Evolutionary conservation across 2,113 vertebrate genomes (phyloP).

Genomic region (Gnathonemus echidnorhynchus): DNA sequence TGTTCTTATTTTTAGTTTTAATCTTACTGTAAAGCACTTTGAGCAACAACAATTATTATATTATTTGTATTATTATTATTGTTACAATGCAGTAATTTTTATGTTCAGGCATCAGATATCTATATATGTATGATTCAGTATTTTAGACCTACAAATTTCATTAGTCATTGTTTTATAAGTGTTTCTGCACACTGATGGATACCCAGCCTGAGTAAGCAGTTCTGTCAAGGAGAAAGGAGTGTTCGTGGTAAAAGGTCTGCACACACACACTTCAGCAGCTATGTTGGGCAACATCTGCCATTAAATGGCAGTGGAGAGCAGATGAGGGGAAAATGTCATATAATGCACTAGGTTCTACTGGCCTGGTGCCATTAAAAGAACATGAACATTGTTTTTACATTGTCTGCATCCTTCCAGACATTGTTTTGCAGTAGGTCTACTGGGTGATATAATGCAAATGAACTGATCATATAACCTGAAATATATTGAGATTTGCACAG

Average conservation of each 20-base stretch:
- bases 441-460: neutral
- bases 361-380: neutral
- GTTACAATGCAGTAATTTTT: neutral
- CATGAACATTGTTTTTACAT: neutral
- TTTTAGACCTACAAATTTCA: neutral
- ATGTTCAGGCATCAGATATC: neutral
- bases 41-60: neutral
- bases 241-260: neutral
- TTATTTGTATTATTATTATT: neutral
- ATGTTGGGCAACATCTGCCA: neutral
- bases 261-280: neutral
- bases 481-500: neutral
- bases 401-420: neutral
- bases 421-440: neutral
- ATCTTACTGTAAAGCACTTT: neutral
- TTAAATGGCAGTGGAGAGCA: neutral
- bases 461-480: neutral
- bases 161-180: neutral
- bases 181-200: neutral
- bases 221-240: slow-evolving; percentile 20
- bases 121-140: neutral
- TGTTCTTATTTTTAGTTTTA: neutral
- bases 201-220: neutral
- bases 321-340: neutral
- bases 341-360: neutral